A percentile compares a stretch with the other conserved stretches of the same genome.
Evolutionary conservation across 2,113 vertebrate species (phyloP).

Genomic region (Stercorarius parasiticus): DNA sequence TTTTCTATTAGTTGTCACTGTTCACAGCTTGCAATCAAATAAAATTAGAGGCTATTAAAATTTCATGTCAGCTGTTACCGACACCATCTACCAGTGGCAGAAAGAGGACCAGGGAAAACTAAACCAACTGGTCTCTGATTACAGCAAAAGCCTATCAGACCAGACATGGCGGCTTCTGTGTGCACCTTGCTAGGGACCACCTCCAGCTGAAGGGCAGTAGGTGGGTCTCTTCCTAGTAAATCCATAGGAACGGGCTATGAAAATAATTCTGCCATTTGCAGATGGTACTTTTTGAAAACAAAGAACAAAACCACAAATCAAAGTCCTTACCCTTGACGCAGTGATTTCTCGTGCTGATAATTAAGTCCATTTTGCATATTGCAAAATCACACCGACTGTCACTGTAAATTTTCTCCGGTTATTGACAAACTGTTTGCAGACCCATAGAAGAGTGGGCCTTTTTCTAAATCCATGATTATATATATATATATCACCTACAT

Average conservation of each 20-base stretch:
- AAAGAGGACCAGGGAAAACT: background rate
- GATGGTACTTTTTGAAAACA: background rate
- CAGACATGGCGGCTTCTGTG: background rate
- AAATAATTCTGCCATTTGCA: background rate
- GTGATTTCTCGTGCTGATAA: slow-evolving; percentile 42
- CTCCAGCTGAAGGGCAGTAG: background rate
- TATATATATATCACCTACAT: slow-evolving; percentile 63
- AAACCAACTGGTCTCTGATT: background rate
- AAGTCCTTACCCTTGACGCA: background rate
- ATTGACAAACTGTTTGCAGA: slow-evolving; percentile 73
- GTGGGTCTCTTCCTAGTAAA: background rate
- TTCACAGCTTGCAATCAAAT: background rate
- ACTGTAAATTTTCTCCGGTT: slow-evolving; percentile 69
- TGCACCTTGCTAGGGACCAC: background rate
- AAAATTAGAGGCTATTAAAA: background rate
- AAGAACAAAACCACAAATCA: background rate
- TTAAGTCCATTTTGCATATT: slow-evolving; percentile 68
- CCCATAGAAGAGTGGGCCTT: slow-evolving; percentile 30
- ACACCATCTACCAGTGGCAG: background rate
- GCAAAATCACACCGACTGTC: slow-evolving; percentile 54
- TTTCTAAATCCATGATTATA: slow-evolving; percentile 58
- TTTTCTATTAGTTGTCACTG: background rate
- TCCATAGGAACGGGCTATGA: background rate
- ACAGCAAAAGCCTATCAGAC: background rate
- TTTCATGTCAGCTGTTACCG: background rate